Conservation (phyloP, 2,113 vertebrate genomes). For the Gymnorhina tibicen region DNA sequence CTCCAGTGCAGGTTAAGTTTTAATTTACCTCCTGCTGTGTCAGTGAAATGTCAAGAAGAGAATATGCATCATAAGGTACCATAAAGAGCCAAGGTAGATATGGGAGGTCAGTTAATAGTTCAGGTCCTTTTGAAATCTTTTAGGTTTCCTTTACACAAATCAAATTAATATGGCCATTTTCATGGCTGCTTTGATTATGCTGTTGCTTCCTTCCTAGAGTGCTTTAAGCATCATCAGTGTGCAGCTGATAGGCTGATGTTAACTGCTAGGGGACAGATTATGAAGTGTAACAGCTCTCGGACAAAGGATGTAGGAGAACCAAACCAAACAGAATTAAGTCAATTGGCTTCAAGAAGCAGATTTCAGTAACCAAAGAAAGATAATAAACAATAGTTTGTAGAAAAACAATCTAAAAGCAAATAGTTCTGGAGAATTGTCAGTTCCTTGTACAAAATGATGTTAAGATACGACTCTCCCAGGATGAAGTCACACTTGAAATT, state of each 20-base stretch:
- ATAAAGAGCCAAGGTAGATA: neutral
- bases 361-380: neutral
- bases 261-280: neutral
- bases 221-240: neutral
- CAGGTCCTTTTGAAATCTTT: neutral
- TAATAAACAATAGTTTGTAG: neutral
- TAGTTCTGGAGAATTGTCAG: neutral
- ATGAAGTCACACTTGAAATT: neutral
- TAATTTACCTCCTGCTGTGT: constrained; percentile 49
- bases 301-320: neutral
- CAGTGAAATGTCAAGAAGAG: constrained; percentile 48
- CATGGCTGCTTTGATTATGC: neutral
- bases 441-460: neutral
- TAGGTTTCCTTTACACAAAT: neutral
- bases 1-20: constrained; percentile 16
- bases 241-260: neutral
- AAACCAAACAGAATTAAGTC: neutral
- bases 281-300: neutral
- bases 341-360: neutral
- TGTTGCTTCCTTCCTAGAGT: neutral
- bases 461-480: neutral
- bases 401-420: neutral
- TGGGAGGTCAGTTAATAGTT: neutral
- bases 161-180: neutral
- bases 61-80: neutral